These are phyloP conservation scores for Hoplodrina blanda DNA, from an alignment of 2,888 invertebrate genomes.

Conservation along the genomic window DNA sequence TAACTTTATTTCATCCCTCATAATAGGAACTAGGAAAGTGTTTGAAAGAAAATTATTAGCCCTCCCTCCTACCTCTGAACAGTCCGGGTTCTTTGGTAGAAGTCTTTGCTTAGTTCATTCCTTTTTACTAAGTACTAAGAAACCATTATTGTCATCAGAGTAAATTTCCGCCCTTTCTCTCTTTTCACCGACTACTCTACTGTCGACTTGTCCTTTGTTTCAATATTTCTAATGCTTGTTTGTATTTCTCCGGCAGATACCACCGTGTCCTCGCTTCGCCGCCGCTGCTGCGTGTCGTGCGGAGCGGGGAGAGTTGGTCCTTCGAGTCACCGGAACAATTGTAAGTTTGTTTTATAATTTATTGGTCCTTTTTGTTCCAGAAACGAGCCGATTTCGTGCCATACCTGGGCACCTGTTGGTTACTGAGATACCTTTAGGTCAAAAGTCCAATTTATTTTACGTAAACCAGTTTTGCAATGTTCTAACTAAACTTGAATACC, in stretches of 20 bases:
- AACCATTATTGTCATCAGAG: no score
- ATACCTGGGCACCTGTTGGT: no score
- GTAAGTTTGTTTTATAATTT: constrained; percentile 5
- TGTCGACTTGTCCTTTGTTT: background rate
- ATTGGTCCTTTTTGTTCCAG: background rate
- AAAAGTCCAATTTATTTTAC: no score
- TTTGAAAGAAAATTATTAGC: background rate
- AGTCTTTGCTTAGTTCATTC: background rate
- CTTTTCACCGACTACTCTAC: no score
- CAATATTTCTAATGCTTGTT: background rate
- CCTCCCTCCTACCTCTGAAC: background rate
- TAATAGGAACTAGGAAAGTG: no score
- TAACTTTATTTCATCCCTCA: no score
- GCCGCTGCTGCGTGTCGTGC: constrained; percentile 29
- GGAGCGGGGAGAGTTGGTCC: constrained; percentile 12
- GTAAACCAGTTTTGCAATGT: no score
- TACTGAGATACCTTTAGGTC: no score
- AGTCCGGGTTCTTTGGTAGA: background rate
- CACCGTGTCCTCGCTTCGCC: constrained; percentile 23
- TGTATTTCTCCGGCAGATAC: background rate
- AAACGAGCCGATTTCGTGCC: no score
- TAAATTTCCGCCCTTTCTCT: no score
- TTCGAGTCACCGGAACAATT: background rate
- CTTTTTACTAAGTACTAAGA: background rate
- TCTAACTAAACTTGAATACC: no score